A percentile compares a stretch with the other conserved stretches of the same genome.
Evolutionary conservation across 2,113 vertebrate species (phyloP).

Genomic region (Xiphias gladius): DNA sequence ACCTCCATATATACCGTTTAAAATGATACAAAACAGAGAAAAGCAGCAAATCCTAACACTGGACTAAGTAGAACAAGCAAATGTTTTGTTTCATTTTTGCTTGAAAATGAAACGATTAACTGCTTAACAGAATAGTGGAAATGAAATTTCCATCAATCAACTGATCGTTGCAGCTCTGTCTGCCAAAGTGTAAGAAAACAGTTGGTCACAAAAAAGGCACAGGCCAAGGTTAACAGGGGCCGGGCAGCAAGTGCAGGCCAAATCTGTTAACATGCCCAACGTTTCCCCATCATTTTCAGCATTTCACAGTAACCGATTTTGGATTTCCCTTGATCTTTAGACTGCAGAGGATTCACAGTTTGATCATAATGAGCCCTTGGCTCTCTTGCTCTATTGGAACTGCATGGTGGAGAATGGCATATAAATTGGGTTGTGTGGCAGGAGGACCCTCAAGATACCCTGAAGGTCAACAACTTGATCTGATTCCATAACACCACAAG

Average conservation of each 20-base stretch:
- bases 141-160: neutral
- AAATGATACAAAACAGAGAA: neutral
- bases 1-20: neutral
- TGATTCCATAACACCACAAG: neutral
- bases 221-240: neutral
- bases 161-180: neutral
- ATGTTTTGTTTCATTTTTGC: neutral
- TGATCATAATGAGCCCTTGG: constrained; percentile 32
- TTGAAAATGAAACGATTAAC: too few relatives aligned
- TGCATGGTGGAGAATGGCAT: neutral
- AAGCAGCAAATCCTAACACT: neutral
- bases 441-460: neutral
- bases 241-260: neutral
- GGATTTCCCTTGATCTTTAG: constrained; percentile 37
- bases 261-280: neutral
- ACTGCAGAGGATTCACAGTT: constrained; percentile 36
- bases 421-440: neutral
- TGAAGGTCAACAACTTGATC: constrained; percentile 12
- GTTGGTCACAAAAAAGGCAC: neutral
- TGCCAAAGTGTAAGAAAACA: neutral
- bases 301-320: constrained; percentile 34
- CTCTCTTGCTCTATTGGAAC: constrained; percentile 5
- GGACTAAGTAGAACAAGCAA: neutral
- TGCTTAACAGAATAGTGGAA: neutral
- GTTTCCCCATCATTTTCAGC: neutral